These are phyloP conservation scores for Stomatorhinus walkeri DNA, from an alignment of 2,797 vertebrate species.

Conservation along the genomic window DNA sequence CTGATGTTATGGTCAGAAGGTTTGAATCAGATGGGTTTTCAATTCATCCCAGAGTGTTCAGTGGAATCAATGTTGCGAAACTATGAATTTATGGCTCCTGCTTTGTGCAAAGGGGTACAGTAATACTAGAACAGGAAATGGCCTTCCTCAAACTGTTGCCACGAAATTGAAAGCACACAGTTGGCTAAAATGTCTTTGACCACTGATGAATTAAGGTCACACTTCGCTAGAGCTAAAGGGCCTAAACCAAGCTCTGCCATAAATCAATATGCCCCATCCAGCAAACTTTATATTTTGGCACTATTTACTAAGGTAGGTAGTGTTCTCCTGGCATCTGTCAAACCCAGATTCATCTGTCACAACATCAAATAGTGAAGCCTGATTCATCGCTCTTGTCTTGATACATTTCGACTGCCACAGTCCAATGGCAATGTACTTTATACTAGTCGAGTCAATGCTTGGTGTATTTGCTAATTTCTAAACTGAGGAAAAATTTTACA, in stretches of 20 bases:
- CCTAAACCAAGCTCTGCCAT: not conserved
- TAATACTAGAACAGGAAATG: not conserved
- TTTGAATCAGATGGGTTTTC: not conserved
- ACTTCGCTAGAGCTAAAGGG: not conserved
- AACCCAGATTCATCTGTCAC: not conserved
- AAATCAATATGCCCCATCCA: not conserved
- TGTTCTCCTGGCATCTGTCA: not conserved
- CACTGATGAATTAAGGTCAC: not conserved
- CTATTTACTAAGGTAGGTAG: not conserved
- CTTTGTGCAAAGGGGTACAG: not conserved
- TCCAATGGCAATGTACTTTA: not conserved
- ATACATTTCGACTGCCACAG: not conserved
- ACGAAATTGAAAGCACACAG: not conserved
- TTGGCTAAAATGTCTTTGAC: not conserved
- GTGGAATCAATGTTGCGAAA: not conserved
- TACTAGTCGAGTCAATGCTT: not conserved
- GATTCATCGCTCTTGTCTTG: not conserved
- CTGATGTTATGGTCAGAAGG: not conserved
- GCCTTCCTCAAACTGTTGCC: not conserved
- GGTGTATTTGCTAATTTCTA: not conserved
- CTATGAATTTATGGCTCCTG: not conserved
- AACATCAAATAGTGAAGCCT: not conserved
- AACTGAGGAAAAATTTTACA: not conserved
- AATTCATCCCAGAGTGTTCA: not conserved
- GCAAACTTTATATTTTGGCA: not conserved